Evolutionary conservation across 2,888 invertebrate genomes (phyloP).

Genomic region (Nezara viridula): DNA sequence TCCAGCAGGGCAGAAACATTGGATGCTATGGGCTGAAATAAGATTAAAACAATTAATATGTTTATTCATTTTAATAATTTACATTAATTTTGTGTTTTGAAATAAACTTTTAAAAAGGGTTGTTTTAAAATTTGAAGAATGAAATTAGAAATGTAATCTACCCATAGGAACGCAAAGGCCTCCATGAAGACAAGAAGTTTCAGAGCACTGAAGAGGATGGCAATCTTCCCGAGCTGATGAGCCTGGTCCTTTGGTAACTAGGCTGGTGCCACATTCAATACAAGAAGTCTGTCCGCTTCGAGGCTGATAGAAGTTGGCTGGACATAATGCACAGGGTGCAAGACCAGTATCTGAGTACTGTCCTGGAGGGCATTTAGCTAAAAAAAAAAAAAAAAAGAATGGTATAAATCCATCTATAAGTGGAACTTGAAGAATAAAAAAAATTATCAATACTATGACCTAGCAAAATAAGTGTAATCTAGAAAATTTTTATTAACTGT

Average conservation of each 20-base stretch:
- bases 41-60: neutral
- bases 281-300: slow-evolving; percentile 87
- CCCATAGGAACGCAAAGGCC: slow-evolving; percentile 90
- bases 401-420: neutral
- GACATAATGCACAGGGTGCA: slow-evolving; percentile 93
- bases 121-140: neutral
- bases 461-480: no score
- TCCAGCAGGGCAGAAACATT: slow-evolving; percentile 94
- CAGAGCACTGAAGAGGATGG: slow-evolving; percentile 87
- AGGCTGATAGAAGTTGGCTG: slow-evolving; percentile 92
- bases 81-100: neutral
- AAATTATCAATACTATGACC: neutral
- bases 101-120: neutral
- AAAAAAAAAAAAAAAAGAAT: slow-evolving; percentile 57
- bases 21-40: slow-evolving; percentile 79
- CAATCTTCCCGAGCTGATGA: slow-evolving; percentile 89
- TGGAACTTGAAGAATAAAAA: neutral
- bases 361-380: slow-evolving; percentile 88
- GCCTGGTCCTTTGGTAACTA: slow-evolving; percentile 86
- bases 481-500: no score
- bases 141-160: slow-evolving; percentile 62
- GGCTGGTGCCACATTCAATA: slow-evolving; percentile 90
- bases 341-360: slow-evolving; percentile 93
- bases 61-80: neutral
- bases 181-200: slow-evolving; percentile 90